Percentiles rank a stretch among this genome's conserved stretches.
These are phyloP conservation scores for Xenopus laevis DNA, from an alignment of 2,113 vertebrate genomes.

Conservation along the genomic window DNA sequence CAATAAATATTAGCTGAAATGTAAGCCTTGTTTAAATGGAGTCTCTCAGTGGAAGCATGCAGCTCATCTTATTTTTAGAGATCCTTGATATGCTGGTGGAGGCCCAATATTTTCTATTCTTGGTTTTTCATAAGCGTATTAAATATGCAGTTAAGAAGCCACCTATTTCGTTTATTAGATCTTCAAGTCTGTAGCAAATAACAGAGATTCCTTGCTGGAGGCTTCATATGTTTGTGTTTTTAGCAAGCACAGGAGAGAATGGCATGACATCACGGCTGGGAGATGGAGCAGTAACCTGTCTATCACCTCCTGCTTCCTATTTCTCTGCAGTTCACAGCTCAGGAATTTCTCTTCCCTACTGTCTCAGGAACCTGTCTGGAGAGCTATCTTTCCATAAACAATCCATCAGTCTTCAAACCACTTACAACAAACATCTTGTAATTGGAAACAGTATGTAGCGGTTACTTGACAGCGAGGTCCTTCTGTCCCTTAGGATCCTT, in stretches of 20 bases:
- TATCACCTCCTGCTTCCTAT: conserved; percentile 22
- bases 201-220: not conserved
- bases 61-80: not conserved
- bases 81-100: not conserved
- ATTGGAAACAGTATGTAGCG: conserved; percentile 44
- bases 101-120: not conserved
- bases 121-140: not conserved
- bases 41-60: not conserved
- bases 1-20: not conserved
- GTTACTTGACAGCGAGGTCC: conserved; percentile 16
- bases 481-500: conserved; percentile 15
- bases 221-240: conserved; percentile 15
- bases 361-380: conserved; percentile 37
- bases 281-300: conserved; percentile 32
- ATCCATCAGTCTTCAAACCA: conserved; percentile 33
- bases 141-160: not conserved
- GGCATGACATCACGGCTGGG: conserved; percentile 34
- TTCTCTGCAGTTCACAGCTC: conserved; percentile 26
- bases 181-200: not conserved
- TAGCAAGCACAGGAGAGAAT: conserved; percentile 18
- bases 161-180: not conserved
- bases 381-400: conserved; percentile 38
- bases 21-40: not conserved
- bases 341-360: conserved; percentile 33
- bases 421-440: conserved; percentile 34